Conservation (phyloP, 1,140 invertebrate genomes). For the Dendrolimus punctatus region DNA sequence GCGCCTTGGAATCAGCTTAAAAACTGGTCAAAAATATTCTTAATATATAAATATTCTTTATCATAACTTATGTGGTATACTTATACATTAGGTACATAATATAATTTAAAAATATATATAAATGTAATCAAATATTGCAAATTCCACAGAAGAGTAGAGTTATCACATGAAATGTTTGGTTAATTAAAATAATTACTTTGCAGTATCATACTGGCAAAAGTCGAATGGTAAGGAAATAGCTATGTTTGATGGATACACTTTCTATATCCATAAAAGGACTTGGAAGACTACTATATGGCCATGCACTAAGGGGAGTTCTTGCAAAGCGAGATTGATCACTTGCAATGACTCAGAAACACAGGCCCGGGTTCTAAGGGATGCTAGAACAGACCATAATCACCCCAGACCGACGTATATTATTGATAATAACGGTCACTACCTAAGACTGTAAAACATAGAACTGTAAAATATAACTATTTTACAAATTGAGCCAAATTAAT, state of each 20-base stretch:
- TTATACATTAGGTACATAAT: too few relatives aligned
- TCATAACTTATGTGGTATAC: too few relatives aligned
- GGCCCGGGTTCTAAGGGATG: not conserved
- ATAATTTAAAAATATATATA: too few relatives aligned
- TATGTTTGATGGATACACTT: conserved; percentile 17
- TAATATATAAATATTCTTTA: too few relatives aligned
- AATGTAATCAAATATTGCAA: too few relatives aligned
- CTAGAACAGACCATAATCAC: conserved; percentile 9
- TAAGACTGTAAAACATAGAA: too few relatives aligned
- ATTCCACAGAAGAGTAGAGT: not conserved
- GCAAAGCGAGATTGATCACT: conserved; percentile 8
- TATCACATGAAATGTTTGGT: not conserved
- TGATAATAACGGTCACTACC: too few relatives aligned
- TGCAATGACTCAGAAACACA: not conserved
- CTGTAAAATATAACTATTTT: too few relatives aligned
- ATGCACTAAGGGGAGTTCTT: conserved; percentile 11
- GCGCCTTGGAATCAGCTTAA: too few relatives aligned
- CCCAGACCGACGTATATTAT: conserved; percentile 7
- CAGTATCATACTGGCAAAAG: conserved; percentile 14
- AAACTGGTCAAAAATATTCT: too few relatives aligned
- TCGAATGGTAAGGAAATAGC: conserved; percentile 12
- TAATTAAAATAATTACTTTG: conserved; percentile 4
- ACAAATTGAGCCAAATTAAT: too few relatives aligned
- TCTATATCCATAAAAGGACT: conserved; percentile 10
- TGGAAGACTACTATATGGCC: conserved; percentile 6